Evolutionary conservation across 1,140 invertebrate species (phyloP).

Genomic region (Ceratina japonica): DNA sequence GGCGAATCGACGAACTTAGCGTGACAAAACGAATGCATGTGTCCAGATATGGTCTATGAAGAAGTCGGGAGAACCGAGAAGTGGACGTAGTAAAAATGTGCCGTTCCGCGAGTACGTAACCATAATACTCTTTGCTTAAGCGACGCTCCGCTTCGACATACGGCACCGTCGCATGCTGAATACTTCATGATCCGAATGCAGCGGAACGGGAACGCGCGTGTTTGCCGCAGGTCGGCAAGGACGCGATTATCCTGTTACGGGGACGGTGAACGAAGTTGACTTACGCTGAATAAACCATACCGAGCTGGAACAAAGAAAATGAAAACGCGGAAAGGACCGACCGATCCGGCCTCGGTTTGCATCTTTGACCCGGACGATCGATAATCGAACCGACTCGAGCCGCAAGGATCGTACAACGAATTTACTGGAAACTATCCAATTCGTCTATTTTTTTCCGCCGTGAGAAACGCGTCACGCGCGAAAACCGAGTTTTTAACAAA

Average conservation of each 20-base stretch:
- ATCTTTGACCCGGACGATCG: slow-evolving; percentile 16
- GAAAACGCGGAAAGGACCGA: slow-evolving; percentile 46
- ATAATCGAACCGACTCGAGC: background rate
- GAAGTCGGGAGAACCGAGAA: background rate
- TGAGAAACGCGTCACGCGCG: no score
- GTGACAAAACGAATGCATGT: slow-evolving; percentile 42
- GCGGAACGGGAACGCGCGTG: slow-evolving; percentile 52
- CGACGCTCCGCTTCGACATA: slow-evolving; percentile 59
- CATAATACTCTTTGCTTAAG: slow-evolving; percentile 63
- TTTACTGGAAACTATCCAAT: background rate
- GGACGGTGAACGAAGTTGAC: slow-evolving; percentile 67
- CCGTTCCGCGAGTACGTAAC: slow-evolving; percentile 5
- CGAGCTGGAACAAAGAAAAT: slow-evolving; percentile 40
- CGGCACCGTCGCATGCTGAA: slow-evolving; percentile 67
- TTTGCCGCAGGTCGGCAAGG: slow-evolving; percentile 59
- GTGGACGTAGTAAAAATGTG: slow-evolving; percentile 31
- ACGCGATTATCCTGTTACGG: slow-evolving; percentile 75
- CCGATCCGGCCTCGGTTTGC: slow-evolving; percentile 33
- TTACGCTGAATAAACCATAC: slow-evolving; percentile 72
- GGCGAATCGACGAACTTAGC: slow-evolving; percentile 34
- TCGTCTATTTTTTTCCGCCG: no score
- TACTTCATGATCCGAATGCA: slow-evolving; percentile 66
- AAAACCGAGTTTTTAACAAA: no score
- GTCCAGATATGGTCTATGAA: background rate
- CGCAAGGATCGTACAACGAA: background rate